Base-by-base conservation (phyloP, 2,797 vertebrate species). In the Meda fulgida region DNA sequence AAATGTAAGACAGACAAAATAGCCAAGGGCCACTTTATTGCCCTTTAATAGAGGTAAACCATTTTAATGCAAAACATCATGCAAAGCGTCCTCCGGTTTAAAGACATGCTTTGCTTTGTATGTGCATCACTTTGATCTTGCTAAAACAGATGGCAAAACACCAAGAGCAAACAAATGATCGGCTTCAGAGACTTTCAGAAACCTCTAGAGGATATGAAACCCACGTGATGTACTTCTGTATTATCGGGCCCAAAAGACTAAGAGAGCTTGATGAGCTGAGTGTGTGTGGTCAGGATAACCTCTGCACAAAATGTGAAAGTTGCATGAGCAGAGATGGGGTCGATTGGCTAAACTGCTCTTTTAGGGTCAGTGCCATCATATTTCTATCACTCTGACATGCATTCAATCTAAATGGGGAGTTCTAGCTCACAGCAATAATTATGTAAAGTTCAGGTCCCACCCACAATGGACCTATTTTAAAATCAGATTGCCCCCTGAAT, bases 401-500 rank as follows among this genome's bases (percentile, higher is more conserved):
- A 88, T 83, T 48, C 70, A 31, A 38, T 63, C 69, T 46, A 82
- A 63, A 86, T 85, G 84, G 85, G 85, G 81, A 89, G 80, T 92
- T 86, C 63, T 92, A 87, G 92, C 92, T 91, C 80, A 77, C 87
- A 92, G 91, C 91, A 92, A 91, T 87, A 88, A 90, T 71, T 83
- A 89, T 85, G 84, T 88, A 89, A 93, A 94, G 93, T 94, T 95
- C 93, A 93, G 94, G 94, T 94, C 92, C 90, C 90, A 88, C 94
- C 94, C 91, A 94, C 94, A 91, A 92, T 84, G 87, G 94, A 92
- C 94, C 91, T 94, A 93, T 95, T 96, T 94, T 94, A 92, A 94
- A 94, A 94, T 93, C 94, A 92, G 93, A 94, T 95, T 95, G 94
- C 93, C 94, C 94, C 94, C 89, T 90, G 93, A 94, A 94, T 96